These are phyloP conservation scores for Vidua chalybeata DNA, from an alignment of 2,113 vertebrate species.

Conservation along the genomic window DNA sequence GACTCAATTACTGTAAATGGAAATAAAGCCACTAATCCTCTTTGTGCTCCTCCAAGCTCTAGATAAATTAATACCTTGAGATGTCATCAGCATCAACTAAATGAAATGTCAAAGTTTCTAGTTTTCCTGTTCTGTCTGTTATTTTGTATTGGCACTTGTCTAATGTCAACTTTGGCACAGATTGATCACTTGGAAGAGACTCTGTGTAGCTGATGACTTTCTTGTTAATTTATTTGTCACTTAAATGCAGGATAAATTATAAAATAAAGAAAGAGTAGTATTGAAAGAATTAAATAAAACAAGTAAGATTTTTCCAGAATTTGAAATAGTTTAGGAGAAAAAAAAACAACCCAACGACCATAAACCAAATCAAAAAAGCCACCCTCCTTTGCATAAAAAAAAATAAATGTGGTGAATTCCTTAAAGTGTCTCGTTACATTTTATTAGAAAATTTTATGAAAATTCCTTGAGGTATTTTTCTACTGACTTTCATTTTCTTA, in stretches of 20 bases:
- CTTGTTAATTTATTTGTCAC: background rate
- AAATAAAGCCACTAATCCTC: background rate
- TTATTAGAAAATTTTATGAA: background rate
- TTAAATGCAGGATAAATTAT: background rate
- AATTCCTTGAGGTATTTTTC: background rate
- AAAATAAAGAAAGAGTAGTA: background rate
- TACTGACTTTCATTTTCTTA: background rate
- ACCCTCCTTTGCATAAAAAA: background rate
- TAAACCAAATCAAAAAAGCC: background rate
- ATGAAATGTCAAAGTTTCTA: background rate
- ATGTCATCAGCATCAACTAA: background rate
- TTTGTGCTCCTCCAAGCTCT: background rate
- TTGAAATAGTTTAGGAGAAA: background rate
- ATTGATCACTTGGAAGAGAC: background rate
- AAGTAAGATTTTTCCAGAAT: background rate
- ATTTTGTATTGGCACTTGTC: background rate
- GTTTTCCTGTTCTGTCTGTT: background rate
- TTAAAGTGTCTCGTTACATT: background rate
- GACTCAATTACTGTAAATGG: background rate
- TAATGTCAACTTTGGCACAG: background rate
- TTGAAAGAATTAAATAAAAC: background rate
- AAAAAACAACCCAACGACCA: too few species aligned
- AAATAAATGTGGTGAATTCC: rapidly evolving
- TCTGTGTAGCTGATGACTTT: background rate
- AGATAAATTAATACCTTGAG: background rate